Evolutionary conservation across 2,888 invertebrate species (phyloP).

Genomic region (Scaptomyza reducta): DNA sequence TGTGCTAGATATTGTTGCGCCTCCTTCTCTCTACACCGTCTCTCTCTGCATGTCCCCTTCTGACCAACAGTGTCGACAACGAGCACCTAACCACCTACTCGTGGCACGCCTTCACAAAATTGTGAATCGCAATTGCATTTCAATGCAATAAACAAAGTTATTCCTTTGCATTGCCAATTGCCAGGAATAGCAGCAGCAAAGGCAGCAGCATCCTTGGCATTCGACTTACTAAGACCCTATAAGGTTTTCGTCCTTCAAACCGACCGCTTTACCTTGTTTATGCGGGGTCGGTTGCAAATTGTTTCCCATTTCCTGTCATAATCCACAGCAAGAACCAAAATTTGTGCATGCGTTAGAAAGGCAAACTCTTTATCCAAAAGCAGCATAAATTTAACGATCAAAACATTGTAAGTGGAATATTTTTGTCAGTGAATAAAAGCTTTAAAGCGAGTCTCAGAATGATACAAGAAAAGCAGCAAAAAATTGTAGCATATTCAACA

Average conservation of each 20-base stretch:
- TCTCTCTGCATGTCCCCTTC: neutral
- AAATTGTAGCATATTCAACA: too few relatives aligned
- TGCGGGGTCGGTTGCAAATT: constrained; percentile 24
- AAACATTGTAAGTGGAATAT: neutral
- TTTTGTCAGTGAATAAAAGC: too few relatives aligned
- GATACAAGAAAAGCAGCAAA: too few relatives aligned
- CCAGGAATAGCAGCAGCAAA: constrained; percentile 14
- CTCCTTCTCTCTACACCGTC: constrained; percentile 9
- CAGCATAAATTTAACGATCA: neutral
- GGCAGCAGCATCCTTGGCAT: constrained; percentile 48
- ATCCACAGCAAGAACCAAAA: constrained; percentile 44
- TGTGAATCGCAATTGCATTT: constrained; percentile 71
- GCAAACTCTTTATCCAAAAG: constrained; percentile 16
- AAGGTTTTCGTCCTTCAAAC: too few relatives aligned
- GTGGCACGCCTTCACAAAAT: constrained; percentile 4
- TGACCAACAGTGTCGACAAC: neutral
- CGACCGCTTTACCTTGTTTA: too few relatives aligned
- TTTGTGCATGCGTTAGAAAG: constrained; percentile 12
- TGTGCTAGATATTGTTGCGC: constrained; percentile 49
- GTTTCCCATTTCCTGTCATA: constrained; percentile 59
- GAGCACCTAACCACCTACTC: neutral
- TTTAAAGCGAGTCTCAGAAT: too few relatives aligned
- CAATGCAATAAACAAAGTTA: constrained; percentile 77
- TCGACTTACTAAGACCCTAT: constrained; percentile 21
- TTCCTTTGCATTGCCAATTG: constrained; percentile 62